Percentiles rank a stretch among this genome's conserved stretches.
Conservation (phyloP, 2,797 vertebrate species). For the Chelmon rostratus region DNA sequence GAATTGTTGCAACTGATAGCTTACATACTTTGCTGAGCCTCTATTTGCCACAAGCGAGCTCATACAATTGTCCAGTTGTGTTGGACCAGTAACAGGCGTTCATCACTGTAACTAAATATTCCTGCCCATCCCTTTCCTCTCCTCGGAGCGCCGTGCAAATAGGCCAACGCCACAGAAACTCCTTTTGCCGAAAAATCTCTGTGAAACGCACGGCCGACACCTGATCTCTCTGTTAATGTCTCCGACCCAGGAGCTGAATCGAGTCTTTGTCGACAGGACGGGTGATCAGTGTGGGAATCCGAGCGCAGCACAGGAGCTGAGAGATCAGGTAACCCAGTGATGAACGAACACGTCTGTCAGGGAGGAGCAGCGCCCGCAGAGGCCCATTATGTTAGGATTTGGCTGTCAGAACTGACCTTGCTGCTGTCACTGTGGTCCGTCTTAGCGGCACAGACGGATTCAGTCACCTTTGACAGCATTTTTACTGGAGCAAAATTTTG, state of each 20-base stretch:
- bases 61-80: slow-evolving; percentile 46
- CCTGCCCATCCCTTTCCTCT: slow-evolving; percentile 15
- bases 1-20: slow-evolving; percentile 7
- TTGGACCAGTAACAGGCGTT: slow-evolving; percentile 48
- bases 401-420: slow-evolving; percentile 9
- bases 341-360: slow-evolving; percentile 38
- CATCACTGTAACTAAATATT: slow-evolving; percentile 61
- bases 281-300: slow-evolving; percentile 82
- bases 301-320: slow-evolving; percentile 74
- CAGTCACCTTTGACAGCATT: background rate
- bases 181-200: slow-evolving; percentile 46
- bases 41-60: slow-evolving; percentile 3
- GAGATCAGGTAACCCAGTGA: slow-evolving; percentile 82
- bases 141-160: slow-evolving; percentile 39
- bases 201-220: slow-evolving; percentile 57
- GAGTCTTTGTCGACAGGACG: slow-evolving; percentile 73
- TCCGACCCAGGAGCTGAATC: slow-evolving; percentile 80
- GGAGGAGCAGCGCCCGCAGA: slow-evolving; percentile 35
- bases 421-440: slow-evolving; percentile 9
- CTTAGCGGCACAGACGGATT: background rate
- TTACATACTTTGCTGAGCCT: slow-evolving; percentile 1
- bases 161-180: slow-evolving; percentile 52
- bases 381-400: slow-evolving; percentile 24
- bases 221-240: slow-evolving; percentile 68
- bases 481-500: background rate